Percentiles rank a stretch among this genome's conserved stretches.
phyloP scores from a whole-genome alignment of 2,888 invertebrate genomes.

The Magallana nippona region DNA sequence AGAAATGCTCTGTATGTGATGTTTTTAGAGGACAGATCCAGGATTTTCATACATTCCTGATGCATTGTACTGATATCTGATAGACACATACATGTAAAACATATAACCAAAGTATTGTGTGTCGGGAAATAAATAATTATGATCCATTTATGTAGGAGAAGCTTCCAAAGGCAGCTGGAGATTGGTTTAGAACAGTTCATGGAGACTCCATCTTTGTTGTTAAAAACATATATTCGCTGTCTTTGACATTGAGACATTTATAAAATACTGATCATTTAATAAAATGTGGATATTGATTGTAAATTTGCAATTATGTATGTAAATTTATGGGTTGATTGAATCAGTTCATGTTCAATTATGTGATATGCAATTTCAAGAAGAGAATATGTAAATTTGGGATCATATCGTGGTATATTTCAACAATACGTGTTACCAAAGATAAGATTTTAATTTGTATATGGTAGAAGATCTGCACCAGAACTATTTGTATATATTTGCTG shows the following conservation, averaged over 20 bases:
- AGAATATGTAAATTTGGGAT: conserved; percentile 19
- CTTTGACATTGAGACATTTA: not conserved
- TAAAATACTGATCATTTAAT: not conserved
- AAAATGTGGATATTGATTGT: not conserved
- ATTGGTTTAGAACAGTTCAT: not conserved
- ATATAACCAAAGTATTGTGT: not conserved
- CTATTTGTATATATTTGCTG: conserved; percentile 35
- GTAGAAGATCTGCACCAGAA: conserved; percentile 11
- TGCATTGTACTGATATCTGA: not conserved
- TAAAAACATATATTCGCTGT: not conserved
- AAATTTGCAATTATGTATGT: not conserved
- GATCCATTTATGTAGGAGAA: not conserved
- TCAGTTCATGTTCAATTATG: not conserved
- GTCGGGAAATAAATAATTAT: not conserved
- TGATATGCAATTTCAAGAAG: not conserved
- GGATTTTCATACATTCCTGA: conserved; percentile 31
- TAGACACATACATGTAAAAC: too few species aligned
- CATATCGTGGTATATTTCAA: not conserved
- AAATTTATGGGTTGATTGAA: not conserved
- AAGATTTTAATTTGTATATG: conserved; percentile 27
- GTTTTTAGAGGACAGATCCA: not conserved
- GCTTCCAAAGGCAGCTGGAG: conserved; percentile 19
- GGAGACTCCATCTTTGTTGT: not conserved
- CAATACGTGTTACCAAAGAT: not conserved
- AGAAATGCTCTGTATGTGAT: too few species aligned